Evolutionary conservation across 2,888 invertebrate genomes (phyloP), one percentile per base, ranked within the genome.

Genomic region (Tenthredo mesomela): DNA sequence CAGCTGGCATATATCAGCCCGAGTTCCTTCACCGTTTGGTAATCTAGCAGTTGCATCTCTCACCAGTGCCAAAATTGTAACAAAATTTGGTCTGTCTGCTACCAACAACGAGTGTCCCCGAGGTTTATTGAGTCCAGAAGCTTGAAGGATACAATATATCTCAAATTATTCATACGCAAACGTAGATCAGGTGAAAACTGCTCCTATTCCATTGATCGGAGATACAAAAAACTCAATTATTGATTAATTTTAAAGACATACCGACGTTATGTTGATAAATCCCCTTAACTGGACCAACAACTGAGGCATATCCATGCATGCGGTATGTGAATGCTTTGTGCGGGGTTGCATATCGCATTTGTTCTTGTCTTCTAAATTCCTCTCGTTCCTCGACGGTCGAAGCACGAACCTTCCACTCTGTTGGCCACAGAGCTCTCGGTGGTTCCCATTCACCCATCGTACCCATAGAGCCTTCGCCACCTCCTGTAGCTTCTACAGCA

Each of bases 11-110:
- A 99, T 98, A 90, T 99, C 98, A 0, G 97, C 96, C 1, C 98
- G 94, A 0, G 98, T 98, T 18, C 98, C 99, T 94, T 98, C 98
- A 0, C 99, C 98, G 92, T 98, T 98, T 0, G 99, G 99, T 88
- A 99, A 94, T 29, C 99, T 95, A 0, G 99, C 98, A 0, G 98
- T 97, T 0, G 99, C 98, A 94, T 99, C 99, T 54, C 98, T 95
- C n/a, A 99, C 98, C 70, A 99, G 94, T 6, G 98, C 97, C 47
- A 98, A 94, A 89, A 99, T 97, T 54, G 98, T 97, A 33, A 98
- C 98, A 93, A 97, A 98, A 70, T 98, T 97, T 43, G 98, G 99
- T 50, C 98, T 94, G 90, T 97, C 96, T 0, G 96, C 95, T 5
- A 96, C 95, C 88, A 99, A 94, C 90, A 98, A 95, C 1, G 97